phyloP scores from a whole-genome alignment of 37 sponge, comb jelly and placozoan genomes.

The Haliclona indistincta region DNA sequence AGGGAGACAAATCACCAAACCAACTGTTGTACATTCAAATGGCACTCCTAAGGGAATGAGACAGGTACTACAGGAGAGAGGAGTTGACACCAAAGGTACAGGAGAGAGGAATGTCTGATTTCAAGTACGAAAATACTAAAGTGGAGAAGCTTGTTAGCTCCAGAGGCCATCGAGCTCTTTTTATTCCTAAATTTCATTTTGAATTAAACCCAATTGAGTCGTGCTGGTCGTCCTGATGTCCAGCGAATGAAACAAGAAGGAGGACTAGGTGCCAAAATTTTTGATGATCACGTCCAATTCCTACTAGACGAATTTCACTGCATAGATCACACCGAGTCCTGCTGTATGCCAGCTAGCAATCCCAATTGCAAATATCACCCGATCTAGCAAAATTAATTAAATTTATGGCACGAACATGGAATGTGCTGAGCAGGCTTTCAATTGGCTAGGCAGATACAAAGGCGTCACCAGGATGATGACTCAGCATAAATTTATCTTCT shows the following conservation, averaged over 20 bases:
- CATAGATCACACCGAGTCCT: background rate
- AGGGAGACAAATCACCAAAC: background rate
- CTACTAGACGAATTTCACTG: constrained; percentile 12
- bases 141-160: constrained; percentile 10
- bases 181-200: no score
- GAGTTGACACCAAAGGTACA: no score
- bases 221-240: no score
- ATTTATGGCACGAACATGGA: no score
- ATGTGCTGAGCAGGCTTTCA: no score
- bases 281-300: background rate
- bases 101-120: no score
- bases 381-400: background rate
- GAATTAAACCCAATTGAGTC: no score
- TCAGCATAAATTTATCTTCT: constrained; percentile 2
- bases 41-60: no score
- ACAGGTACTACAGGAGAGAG: no score
- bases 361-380: constrained; percentile 15
- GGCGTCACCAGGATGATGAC: constrained; percentile 8
- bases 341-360: constrained; percentile 9
- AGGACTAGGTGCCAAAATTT: background rate
- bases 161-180: background rate
- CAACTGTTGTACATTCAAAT: background rate
- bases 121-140: background rate
- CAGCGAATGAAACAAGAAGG: no score
- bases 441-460: background rate